Base-by-base conservation (phyloP, 2,113 vertebrate genomes). In the Stigmatopora nigra region DNA sequence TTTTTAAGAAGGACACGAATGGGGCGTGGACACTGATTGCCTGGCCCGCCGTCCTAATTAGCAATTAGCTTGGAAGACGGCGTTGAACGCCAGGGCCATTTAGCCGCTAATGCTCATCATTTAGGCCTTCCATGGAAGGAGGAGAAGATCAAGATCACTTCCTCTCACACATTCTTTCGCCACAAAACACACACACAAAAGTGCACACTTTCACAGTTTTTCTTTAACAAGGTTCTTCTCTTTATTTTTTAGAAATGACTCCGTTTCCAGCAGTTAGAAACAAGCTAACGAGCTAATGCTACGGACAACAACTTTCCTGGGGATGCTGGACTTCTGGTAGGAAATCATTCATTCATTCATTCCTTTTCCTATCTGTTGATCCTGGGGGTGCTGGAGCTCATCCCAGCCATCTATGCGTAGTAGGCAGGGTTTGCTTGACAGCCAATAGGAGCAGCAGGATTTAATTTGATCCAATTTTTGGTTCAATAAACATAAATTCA, bases 1-100 rank as follows among this genome's bases (percentile, higher is more conserved):
- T 99, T 99, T 99, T 99, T 99, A 98, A 99, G 96, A 98, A 98
- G 98, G 95, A 99, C 97, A 99, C 98, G 97, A 98, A 98, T 99
- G 96, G 97, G 92, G 88, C 93, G 91, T 92, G 97, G 97, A 98
- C 96, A 98, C 94, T 96, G 96, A 99, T 99, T 98, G 97, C 94
- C 95, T 99, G 98, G 98, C 98, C 97, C 96, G 98, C 95, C 96
- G 97, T 94, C 98, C 94, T 98, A 99, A 99, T 99, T 99, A 99
- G 96, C 97, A 99, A 99, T 99, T 99, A 99, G 96, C 94, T 92
- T 93, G 98, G 98, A 99, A 99, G 97, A 98, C 95, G 95, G 94
- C 97, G 98, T 99, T 99, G 97, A 12, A 20, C 22, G 53, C 20
- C 22, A 56, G 53, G 95, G 93, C 95, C 97, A 98, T 98, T 99